Conservation (phyloP, 1,140 invertebrate genomes). For the Pararge aegeria region DNA sequence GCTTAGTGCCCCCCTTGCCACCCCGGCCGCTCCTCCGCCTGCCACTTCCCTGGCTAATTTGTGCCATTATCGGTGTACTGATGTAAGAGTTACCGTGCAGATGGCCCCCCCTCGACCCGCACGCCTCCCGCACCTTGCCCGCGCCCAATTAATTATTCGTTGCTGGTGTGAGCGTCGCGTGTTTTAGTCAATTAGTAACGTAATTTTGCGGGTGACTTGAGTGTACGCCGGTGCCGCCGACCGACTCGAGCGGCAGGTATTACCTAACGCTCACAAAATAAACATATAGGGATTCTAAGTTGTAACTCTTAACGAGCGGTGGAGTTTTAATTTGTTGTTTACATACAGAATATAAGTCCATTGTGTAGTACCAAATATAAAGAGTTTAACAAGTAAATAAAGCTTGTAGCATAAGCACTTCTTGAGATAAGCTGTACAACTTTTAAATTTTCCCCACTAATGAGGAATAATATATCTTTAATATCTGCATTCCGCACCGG, state of each 20-base stretch:
- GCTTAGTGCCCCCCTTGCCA: slow-evolving; percentile 67
- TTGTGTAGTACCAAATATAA: too few relatives aligned
- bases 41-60: slow-evolving; percentile 76
- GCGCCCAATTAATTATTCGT: slow-evolving; percentile 77
- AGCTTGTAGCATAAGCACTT: too few relatives aligned
- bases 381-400: too few relatives aligned
- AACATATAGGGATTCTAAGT: slow-evolving; percentile 21
- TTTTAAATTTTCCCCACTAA: too few relatives aligned
- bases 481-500: too few relatives aligned
- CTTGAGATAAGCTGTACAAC: too few relatives aligned
- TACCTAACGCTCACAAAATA: slow-evolving; percentile 46
- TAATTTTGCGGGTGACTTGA: slow-evolving; percentile 79
- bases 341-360: too few relatives aligned
- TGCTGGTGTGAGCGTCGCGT: slow-evolving; percentile 77
- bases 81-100: slow-evolving; percentile 77
- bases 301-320: too few relatives aligned
- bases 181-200: slow-evolving; percentile 80
- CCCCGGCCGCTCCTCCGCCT: slow-evolving; percentile 45
- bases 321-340: too few relatives aligned
- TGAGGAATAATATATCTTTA: too few relatives aligned
- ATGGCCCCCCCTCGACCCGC: slow-evolving; percentile 42
- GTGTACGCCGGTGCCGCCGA: slow-evolving; percentile 55
- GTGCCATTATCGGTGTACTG: slow-evolving; percentile 79
- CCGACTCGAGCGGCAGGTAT: slow-evolving; percentile 46
- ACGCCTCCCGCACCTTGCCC: slow-evolving; percentile 47